These are phyloP conservation scores for Theretra japonica DNA, from an alignment of 2,888 invertebrate genomes.

Conservation along the genomic window DNA sequence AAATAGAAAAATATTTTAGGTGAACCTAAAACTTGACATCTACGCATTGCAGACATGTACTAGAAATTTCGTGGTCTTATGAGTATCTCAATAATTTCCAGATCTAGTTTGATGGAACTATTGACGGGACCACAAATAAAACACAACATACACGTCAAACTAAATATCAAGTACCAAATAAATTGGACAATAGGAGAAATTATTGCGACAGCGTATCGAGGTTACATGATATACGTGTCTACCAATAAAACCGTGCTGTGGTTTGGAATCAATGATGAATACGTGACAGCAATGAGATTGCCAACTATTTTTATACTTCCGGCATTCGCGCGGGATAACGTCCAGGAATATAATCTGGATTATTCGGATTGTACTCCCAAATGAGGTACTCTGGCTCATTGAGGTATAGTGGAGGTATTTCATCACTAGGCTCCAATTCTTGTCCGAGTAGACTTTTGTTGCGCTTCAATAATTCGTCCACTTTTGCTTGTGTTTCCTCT, in stretches of 20 bases:
- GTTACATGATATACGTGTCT: slow-evolving; percentile 8
- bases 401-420: slow-evolving; percentile 76
- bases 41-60: no score
- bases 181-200: slow-evolving; percentile 6
- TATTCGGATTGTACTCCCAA: slow-evolving; percentile 81
- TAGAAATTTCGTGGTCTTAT: no score
- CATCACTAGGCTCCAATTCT: slow-evolving; percentile 72
- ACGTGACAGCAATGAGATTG: slow-evolving; percentile 13
- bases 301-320: slow-evolving; percentile 57
- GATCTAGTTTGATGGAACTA: background rate
- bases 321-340: slow-evolving; percentile 71
- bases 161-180: background rate
- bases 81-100: no score
- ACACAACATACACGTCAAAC: background rate
- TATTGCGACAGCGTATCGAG: slow-evolving; percentile 1
- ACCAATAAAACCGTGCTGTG: slow-evolving; percentile 6
- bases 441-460: slow-evolving; percentile 70
- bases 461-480: slow-evolving; percentile 75
- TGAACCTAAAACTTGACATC: no score
- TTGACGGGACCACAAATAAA: background rate
- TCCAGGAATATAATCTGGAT: slow-evolving; percentile 74
- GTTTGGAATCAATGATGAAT: slow-evolving; percentile 17
- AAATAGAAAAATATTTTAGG: no score
- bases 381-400: slow-evolving; percentile 80
- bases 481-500: slow-evolving; percentile 67